Conservation (phyloP, 2,888 invertebrate species). For the Pollenia angustigena region DNA sequence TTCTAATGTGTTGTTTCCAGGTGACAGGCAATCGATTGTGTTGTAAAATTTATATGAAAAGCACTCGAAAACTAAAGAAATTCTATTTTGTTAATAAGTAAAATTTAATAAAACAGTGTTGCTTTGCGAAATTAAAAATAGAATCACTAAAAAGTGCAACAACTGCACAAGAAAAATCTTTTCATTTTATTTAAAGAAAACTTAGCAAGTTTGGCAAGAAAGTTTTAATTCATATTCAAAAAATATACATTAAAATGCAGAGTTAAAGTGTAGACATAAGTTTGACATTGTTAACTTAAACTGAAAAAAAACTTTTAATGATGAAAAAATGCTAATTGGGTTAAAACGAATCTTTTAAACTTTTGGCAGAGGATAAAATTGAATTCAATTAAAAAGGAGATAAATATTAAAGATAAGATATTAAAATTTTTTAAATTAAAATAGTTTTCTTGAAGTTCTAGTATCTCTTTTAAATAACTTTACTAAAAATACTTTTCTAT, state of each 20-base stretch:
- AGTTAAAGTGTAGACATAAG: background rate
- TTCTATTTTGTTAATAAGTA: no score
- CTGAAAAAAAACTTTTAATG: background rate
- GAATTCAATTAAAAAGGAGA: no score
- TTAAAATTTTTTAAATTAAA: no score
- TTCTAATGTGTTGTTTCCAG: no score
- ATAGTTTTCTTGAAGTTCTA: no score
- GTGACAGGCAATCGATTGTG: no score
- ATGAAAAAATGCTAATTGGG: background rate
- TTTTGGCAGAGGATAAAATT: no score
- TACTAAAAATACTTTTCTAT: no score
- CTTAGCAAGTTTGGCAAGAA: constrained; percentile 1
- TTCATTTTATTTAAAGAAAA: background rate
- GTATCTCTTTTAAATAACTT: no score
- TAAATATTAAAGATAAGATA: no score
- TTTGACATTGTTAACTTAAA: background rate
- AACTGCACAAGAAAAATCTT: background rate
- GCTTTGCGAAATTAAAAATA: background rate
- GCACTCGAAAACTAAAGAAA: no score
- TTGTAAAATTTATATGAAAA: no score
- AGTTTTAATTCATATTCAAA: constrained; percentile 3
- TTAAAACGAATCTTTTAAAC: background rate
- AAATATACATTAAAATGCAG: background rate
- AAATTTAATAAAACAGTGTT: background rate
- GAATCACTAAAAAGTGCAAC: background rate